phyloP scores from a whole-genome alignment of 2,113 vertebrate species.

The Phrynosoma platyrhinos region DNA sequence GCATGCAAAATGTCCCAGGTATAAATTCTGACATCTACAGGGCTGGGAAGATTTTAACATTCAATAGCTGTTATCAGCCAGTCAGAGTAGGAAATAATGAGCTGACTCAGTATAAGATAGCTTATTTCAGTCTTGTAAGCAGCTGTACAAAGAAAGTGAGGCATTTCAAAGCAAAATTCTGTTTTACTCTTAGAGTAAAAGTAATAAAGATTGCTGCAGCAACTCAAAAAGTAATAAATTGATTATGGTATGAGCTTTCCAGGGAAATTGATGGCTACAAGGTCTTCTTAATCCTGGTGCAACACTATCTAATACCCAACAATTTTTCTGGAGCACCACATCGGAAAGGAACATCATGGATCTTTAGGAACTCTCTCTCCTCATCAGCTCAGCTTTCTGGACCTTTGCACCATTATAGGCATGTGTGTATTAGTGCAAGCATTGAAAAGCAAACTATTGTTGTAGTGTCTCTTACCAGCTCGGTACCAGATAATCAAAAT shows the following conservation, averaged over 20 bases:
- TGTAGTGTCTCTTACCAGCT: constrained; percentile 75
- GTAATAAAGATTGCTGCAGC: background rate
- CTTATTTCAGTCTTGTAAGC: background rate
- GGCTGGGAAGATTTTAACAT: background rate
- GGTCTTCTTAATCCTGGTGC: background rate
- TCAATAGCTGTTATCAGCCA: background rate
- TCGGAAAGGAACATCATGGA: background rate
- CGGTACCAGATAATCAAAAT: constrained; percentile 77
- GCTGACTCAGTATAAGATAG: background rate
- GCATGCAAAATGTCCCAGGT: background rate
- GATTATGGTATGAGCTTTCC: too few species aligned
- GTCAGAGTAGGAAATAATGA: background rate
- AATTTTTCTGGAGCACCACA: background rate
- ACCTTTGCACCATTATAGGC: background rate
- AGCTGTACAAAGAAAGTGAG: background rate
- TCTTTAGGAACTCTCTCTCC: background rate
- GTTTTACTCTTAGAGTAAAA: background rate
- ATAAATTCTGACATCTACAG: background rate
- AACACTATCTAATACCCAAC: background rate
- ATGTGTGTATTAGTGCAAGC: background rate
- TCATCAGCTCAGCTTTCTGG: too few species aligned
- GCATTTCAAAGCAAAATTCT: background rate
- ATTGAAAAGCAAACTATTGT: background rate
- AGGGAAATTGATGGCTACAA: too few species aligned
- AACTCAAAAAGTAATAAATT: too few species aligned